These are phyloP conservation scores for Tetanocera ferruginea DNA, from an alignment of 2,888 invertebrate genomes.

Conservation along the genomic window DNA sequence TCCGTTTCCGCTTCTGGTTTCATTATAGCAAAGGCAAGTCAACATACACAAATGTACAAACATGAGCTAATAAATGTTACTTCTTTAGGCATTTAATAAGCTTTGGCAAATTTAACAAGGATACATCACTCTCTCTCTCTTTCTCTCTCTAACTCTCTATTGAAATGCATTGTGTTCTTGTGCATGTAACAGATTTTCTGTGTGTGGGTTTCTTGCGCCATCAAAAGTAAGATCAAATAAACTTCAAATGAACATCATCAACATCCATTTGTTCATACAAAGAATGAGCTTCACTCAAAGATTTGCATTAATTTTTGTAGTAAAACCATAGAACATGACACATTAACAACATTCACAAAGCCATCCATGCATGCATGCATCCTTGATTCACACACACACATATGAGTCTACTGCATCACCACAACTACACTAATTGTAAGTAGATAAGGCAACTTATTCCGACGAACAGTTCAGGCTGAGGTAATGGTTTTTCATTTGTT, in stretches of 20 bases:
- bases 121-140: no score
- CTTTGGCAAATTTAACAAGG: background rate
- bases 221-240: slow-evolving; percentile 8
- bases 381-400: background rate
- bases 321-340: slow-evolving; percentile 13
- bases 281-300: background rate
- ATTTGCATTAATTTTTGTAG: slow-evolving; percentile 19
- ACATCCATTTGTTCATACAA: background rate
- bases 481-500: no score
- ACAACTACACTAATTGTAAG: background rate
- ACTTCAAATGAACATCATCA: slow-evolving; percentile 12
- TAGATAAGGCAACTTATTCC: slow-evolving; percentile 5
- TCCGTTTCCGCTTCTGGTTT: slow-evolving; percentile 14
- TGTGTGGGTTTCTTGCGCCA: background rate
- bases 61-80: background rate
- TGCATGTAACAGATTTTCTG: background rate
- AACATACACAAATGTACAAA: background rate
- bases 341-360: background rate
- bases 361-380: background rate
- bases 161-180: background rate
- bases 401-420: background rate
- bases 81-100: background rate
- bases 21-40: background rate
- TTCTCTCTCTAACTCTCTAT: no score
- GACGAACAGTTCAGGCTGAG: background rate